These are phyloP conservation scores for Druceiella hillmani DNA, from an alignment of 2,888 invertebrate genomes.

Conservation along the genomic window DNA sequence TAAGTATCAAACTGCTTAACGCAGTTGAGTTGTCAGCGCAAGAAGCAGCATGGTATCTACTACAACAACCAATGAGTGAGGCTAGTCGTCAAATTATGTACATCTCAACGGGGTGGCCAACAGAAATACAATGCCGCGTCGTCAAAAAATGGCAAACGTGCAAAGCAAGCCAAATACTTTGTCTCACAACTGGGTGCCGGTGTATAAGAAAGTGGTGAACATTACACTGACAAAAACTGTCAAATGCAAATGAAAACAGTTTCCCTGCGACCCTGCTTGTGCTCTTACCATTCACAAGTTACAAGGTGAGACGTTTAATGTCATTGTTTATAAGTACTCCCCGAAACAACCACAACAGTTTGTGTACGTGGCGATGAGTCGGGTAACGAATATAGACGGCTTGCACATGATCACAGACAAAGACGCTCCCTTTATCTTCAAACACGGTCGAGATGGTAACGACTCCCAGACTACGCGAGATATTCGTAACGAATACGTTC, in stretches of 20 bases:
- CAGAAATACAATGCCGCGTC: conserved; percentile 29
- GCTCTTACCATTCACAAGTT: conserved; percentile 17
- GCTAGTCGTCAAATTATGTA: conserved; percentile 27
- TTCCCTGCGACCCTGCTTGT: conserved; percentile 16
- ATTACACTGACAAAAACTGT: conserved; percentile 20
- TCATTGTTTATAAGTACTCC: conserved; percentile 22
- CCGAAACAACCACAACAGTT: conserved; percentile 19
- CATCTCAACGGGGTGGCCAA: conserved; percentile 33
- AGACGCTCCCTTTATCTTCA: conserved; percentile 12
- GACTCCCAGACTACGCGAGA: conserved; percentile 21
- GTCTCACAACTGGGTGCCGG: conserved; percentile 15
- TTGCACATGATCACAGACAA: conserved; percentile 16
- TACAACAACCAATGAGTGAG: conserved; percentile 36
- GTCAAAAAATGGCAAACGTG: conserved; percentile 25
- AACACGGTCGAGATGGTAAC: conserved; percentile 7
- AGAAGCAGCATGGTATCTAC: conserved; percentile 38
- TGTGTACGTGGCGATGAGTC: conserved; percentile 18
- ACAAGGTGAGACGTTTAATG: conserved; percentile 23
- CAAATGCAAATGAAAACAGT: conserved; percentile 23
- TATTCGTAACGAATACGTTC: conserved; percentile 20
- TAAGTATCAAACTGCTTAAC: conserved; percentile 30
- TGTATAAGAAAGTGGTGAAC: conserved; percentile 21
- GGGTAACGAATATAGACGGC: conserved; percentile 10
- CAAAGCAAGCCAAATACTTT: conserved; percentile 18
- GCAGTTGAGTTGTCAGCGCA: conserved; percentile 30